Base-by-base conservation (phyloP, 1,140 invertebrate species). In the Orchestia grillus region DNA sequence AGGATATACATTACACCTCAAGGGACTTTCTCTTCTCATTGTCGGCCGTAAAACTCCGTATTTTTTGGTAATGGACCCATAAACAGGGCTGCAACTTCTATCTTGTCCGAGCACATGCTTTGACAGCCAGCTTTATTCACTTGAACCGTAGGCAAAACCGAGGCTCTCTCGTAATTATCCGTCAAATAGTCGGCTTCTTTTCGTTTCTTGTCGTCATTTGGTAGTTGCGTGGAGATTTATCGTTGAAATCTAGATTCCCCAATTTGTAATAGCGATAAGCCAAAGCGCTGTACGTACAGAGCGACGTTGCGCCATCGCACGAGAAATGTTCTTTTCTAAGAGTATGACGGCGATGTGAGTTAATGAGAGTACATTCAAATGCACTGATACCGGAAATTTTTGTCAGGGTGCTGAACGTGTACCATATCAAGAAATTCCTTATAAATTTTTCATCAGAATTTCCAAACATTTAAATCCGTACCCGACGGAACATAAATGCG, bases 21-120 rank as follows among this genome's bases (percentile, higher is more conserved):
- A 77, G 62, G 62, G 62, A 77, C 62, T 77, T 77, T 77, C 62
- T 77, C 62, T 77, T 77, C 62, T 77, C 62, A 77, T 77, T 77
- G 11, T 77, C 28, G 62, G 62, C 28, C 62, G 28, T 77, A 77
- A 77, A 77, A 77, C 62, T 77, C 62, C 3, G 62, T 36, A 77
- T 77, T 77, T 77, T 77, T 77, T 77, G 36, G 62, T 77, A 19
- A 77, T 77, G 28, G 62, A 19, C 62, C 28, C 62, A 77, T 77
- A 77, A 77, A 77, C 62, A 77, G 62, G 62, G 36, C 11, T 77
- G 62, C 28, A 77, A 77, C 28, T 23, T 77, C 62, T 77, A 77
- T 77, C 62, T 77, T 77, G 62, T 77, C 19, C 62, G 62, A 77
- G 36, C 62, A 36, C 62, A 77, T 77, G 62, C 11, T 77, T 77